phyloP scores from a whole-genome alignment of 2,113 vertebrate genomes.

The Megalops atlanticus region DNA sequence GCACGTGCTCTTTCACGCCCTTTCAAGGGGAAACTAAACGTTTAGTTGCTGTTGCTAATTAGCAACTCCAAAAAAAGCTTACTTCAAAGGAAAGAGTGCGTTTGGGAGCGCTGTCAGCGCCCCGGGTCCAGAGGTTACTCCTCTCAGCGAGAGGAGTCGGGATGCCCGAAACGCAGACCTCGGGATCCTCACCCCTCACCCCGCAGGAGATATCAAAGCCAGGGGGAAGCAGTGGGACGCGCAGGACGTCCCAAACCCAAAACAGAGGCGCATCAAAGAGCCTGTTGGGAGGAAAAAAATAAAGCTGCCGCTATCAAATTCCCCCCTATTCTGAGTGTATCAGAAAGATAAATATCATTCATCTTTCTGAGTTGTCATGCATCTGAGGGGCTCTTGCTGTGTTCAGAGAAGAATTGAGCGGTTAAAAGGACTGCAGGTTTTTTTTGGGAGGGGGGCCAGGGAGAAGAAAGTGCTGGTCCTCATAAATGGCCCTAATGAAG shows the following conservation, averaged over 20 bases:
- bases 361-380: slow-evolving; percentile 90
- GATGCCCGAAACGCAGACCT: slow-evolving; percentile 66
- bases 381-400: slow-evolving; percentile 85
- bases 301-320: slow-evolving; percentile 63
- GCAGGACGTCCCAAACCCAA: slow-evolving; percentile 66
- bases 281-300: slow-evolving; percentile 58
- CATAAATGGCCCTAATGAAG: slow-evolving; percentile 97
- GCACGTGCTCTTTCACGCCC: slow-evolving; percentile 56
- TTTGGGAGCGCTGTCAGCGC: slow-evolving; percentile 61
- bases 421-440: slow-evolving; percentile 94
- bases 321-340: slow-evolving; percentile 66
- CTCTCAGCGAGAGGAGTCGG: slow-evolving; percentile 64
- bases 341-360: slow-evolving; percentile 87
- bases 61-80: slow-evolving; percentile 58
- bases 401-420: slow-evolving; percentile 91
- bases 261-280: slow-evolving; percentile 72
- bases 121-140: slow-evolving; percentile 70
- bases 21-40: slow-evolving; percentile 72
- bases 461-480: slow-evolving; percentile 86
- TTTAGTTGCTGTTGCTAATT: slow-evolving; percentile 76
- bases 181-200: slow-evolving; percentile 73
- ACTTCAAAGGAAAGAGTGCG: slow-evolving; percentile 68
- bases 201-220: slow-evolving; percentile 71
- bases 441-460: slow-evolving; percentile 55
- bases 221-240: slow-evolving; percentile 61